phyloP scores from a whole-genome alignment of 2,113 vertebrate genomes.

The Lampris megalopsis region DNA sequence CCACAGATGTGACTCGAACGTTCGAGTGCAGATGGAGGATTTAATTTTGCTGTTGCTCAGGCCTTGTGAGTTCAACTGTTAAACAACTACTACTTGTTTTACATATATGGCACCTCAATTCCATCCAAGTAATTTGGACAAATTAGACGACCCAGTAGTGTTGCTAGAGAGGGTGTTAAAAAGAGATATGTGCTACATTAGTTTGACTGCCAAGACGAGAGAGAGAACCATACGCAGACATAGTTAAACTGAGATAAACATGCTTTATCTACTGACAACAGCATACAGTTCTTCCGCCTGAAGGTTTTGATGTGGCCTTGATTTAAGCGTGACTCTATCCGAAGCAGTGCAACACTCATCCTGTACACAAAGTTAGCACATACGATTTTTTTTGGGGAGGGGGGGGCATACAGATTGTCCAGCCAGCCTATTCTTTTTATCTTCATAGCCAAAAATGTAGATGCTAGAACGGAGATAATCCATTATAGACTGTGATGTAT shows the following conservation, averaged over 20 bases:
- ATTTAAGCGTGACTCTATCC: constrained; percentile 18
- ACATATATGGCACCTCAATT: too few relatives aligned
- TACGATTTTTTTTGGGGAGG: neutral
- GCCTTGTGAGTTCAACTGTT: neutral
- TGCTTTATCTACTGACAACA: neutral
- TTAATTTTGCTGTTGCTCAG: too few relatives aligned
- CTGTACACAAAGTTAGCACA: neutral
- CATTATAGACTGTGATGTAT: neutral
- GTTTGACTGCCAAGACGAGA: neutral
- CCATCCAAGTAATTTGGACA: neutral
- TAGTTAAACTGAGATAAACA: neutral
- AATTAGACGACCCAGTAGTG: neutral
- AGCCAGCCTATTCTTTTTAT: neutral
- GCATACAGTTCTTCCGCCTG: constrained; percentile 4
- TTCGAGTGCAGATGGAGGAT: neutral
- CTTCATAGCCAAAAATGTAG: neutral
- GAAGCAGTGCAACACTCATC: neutral
- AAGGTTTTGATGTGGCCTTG: constrained; percentile 1
- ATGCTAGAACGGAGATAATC: neutral
- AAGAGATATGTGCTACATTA: too few relatives aligned
- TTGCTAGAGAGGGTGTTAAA: too few relatives aligned
- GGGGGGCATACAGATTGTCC: too few relatives aligned
- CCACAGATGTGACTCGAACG: too few relatives aligned
- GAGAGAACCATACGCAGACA: neutral
- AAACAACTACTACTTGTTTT: neutral